Percentiles rank a stretch among this genome's conserved stretches.
Evolutionary conservation across 2,888 invertebrate species (phyloP).

Genomic region (Gastrophysa polygoni): DNA sequence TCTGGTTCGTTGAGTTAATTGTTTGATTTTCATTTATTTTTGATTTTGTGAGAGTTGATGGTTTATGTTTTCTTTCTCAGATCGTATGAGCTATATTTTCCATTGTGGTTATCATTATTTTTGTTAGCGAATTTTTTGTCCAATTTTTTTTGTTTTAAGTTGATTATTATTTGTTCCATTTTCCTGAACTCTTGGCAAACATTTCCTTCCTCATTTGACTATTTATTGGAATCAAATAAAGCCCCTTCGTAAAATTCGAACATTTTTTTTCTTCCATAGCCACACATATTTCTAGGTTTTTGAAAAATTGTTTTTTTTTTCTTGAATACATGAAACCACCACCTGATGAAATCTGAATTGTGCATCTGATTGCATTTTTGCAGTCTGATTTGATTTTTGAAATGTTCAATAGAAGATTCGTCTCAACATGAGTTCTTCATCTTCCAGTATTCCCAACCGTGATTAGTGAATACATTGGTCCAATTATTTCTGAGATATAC

Average conservation of each 20-base stretch:
- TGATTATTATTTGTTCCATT: background rate
- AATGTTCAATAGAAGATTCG: too few relatives aligned
- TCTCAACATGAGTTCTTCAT: background rate
- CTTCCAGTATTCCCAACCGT: constrained; percentile 10
- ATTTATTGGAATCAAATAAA: background rate
- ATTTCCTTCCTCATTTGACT: background rate
- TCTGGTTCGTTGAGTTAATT: too few relatives aligned
- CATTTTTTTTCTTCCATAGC: background rate
- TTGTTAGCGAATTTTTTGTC: background rate
- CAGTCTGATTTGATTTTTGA: too few relatives aligned
- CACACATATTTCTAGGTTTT: background rate
- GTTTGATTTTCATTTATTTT: background rate
- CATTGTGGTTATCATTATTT: background rate
- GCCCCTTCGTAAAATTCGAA: background rate
- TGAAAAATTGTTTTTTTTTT: background rate
- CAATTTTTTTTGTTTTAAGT: background rate
- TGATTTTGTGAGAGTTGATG: background rate
- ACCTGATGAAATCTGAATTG: background rate
- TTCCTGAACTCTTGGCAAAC: background rate
- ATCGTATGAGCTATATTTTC: background rate
- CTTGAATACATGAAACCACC: constrained; percentile 3
- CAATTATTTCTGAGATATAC: background rate
- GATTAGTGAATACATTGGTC: too few relatives aligned
- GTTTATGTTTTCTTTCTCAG: background rate
- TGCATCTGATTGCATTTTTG: too few relatives aligned